Evolutionary conservation across 1,140 invertebrate species (phyloP).

Genomic region (Diabrotica virgifera): DNA sequence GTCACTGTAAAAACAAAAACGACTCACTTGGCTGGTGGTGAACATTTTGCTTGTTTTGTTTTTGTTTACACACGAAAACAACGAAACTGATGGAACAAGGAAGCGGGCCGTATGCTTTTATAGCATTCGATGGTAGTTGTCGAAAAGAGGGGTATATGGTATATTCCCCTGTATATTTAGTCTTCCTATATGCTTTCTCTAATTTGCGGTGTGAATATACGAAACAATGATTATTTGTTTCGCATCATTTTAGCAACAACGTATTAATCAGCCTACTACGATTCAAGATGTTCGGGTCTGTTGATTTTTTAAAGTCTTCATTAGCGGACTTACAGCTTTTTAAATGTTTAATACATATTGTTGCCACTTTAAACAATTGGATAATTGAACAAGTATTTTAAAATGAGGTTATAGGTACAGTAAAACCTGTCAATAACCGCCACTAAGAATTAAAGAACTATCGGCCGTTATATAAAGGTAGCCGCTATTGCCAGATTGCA

Average conservation of each 20-base stretch:
- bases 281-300: background rate
- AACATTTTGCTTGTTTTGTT: constrained; percentile 23
- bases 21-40: constrained; percentile 25
- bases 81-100: constrained; percentile 18
- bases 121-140: constrained; percentile 12
- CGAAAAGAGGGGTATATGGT: background rate
- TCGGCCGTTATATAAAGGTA: too few species aligned
- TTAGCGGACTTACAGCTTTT: too few species aligned
- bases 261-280: background rate
- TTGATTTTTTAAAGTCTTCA: background rate
- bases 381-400: too few species aligned
- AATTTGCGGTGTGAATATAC: constrained; percentile 9
- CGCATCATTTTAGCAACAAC: background rate
- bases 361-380: too few species aligned
- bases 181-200: constrained; percentile 23
- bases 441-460: too few species aligned
- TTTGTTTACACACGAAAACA: constrained; percentile 10
- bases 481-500: too few species aligned
- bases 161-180: constrained; percentile 10
- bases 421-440: too few species aligned
- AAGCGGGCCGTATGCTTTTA: constrained; percentile 19
- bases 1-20: background rate
- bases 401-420: too few species aligned
- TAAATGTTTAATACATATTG: too few species aligned
- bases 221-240: background rate